Evolutionary conservation across 1,140 invertebrate species (phyloP).

Genomic region (Trichonephila clavata): DNA sequence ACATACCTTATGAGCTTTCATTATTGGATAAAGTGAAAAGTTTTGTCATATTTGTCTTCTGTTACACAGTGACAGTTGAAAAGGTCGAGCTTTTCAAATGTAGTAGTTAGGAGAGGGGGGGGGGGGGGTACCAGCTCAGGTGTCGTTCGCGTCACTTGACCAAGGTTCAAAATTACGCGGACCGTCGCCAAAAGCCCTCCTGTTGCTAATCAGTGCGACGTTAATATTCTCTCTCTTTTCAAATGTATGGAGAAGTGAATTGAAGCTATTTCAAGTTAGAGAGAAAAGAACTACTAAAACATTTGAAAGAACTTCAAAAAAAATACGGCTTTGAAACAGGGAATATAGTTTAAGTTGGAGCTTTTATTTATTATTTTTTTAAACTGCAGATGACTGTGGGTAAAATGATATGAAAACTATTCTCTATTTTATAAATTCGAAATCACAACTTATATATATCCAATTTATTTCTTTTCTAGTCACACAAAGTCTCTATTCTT

Average conservation of each 20-base stretch:
- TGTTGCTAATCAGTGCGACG: too few species aligned
- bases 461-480: background rate
- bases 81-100: conserved; percentile 28
- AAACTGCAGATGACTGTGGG: background rate
- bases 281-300: background rate
- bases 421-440: conserved; percentile 7
- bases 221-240: too few species aligned
- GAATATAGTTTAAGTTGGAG: background rate
- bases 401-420: conserved; percentile 24
- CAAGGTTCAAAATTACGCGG: too few species aligned
- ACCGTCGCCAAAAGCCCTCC: too few species aligned
- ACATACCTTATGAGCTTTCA: too few species aligned
- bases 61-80: conserved; percentile 1
- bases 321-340: conserved; percentile 1
- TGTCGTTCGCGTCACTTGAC: too few species aligned
- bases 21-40: too few species aligned
- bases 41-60: too few species aligned
- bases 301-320: background rate
- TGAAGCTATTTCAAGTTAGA: conserved; percentile 14
- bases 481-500: background rate
- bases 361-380: conserved; percentile 10
- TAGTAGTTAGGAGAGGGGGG: too few species aligned
- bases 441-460: conserved; percentile 5
- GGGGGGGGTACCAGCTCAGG: too few species aligned
- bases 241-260: background rate